Percentiles rank a stretch among this genome's conserved stretches.
phyloP scores from a whole-genome alignment of 2,797 vertebrate species.

The Tinamus major region DNA sequence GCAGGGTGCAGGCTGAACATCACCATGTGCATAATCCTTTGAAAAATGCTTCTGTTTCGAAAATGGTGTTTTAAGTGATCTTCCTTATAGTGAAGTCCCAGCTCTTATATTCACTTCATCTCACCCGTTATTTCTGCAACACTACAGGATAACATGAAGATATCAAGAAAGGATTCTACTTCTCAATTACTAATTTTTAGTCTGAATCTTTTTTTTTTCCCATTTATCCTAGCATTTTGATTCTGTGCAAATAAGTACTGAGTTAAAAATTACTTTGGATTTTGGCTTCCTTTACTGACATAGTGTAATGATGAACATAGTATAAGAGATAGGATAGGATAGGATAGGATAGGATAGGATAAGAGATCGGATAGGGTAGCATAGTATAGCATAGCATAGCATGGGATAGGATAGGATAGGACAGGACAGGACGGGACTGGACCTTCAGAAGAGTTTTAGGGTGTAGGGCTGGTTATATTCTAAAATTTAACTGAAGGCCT shows the following conservation, averaged over 20 bases:
- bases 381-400: too few relatives aligned
- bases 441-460: not conserved
- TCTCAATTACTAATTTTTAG: slow-evolving; percentile 14
- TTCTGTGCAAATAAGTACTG: not conserved
- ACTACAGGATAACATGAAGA: not conserved
- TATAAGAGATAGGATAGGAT: not conserved
- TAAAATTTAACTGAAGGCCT: not conserved
- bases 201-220: not conserved
- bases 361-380: too few relatives aligned
- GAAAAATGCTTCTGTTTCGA: not conserved
- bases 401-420: too few relatives aligned
- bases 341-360: not conserved
- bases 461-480: not conserved
- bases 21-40: not conserved
- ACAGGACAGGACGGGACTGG: not conserved
- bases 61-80: not conserved
- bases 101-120: not conserved
- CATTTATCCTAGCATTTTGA: not conserved
- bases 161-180: not conserved
- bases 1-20: not conserved
- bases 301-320: not conserved
- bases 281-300: not conserved
- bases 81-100: not conserved
- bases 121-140: not conserved
- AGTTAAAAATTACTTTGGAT: not conserved